Base-by-base conservation (phyloP, 2,888 invertebrate genomes). In the Crocallis elinguaria region DNA sequence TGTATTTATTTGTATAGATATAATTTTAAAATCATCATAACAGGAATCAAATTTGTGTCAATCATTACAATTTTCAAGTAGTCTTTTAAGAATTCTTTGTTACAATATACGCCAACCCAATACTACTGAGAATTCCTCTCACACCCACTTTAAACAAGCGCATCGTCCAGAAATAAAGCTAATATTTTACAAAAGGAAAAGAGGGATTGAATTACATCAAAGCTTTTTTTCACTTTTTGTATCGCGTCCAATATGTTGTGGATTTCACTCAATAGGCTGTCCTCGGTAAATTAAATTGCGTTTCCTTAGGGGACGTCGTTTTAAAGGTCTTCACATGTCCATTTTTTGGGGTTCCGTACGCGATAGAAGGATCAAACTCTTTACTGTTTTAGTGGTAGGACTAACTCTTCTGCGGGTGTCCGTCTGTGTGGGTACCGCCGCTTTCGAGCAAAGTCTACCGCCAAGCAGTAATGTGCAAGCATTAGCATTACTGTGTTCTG, bases 291-390 rank as follows among this genome's bases (percentile, higher is more conserved):
- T 89, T 88, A 88, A 90, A 90, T 90, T 88, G 83, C 66, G 69
- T 72, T 77, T 73, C 81, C 86, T 75, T 60, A 60, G 60, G 73
- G 73, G 74, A 64, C 64, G 64, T 64, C 72, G 67, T 77, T 89
- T 88, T 88, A 86, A 88, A 88, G 88, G 89, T 84, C 82, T 88
- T 84, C 86, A 64, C 75, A 66, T 79, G 86, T 86, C 83, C 86
- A 65, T 30, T 53, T 62, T 62, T 66, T 66, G 39, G 62, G 62
- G 64, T 58, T 53, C 62, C 16, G 8, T 48, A 16, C n/a, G 23
- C n/a, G n/a, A n/a, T 5, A 23, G 23, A 7, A 25, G n/a, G 8
- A 23, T n/a, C n/a, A n/a, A n/a, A n/a, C n/a, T n/a, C n/a, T n/a
- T n/a, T n/a, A n/a, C n/a, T n/a, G n/a, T n/a, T n/a, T n/a, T n/a